Conservation (phyloP, 2,888 invertebrate species). For the Conus canariensis region DNA sequence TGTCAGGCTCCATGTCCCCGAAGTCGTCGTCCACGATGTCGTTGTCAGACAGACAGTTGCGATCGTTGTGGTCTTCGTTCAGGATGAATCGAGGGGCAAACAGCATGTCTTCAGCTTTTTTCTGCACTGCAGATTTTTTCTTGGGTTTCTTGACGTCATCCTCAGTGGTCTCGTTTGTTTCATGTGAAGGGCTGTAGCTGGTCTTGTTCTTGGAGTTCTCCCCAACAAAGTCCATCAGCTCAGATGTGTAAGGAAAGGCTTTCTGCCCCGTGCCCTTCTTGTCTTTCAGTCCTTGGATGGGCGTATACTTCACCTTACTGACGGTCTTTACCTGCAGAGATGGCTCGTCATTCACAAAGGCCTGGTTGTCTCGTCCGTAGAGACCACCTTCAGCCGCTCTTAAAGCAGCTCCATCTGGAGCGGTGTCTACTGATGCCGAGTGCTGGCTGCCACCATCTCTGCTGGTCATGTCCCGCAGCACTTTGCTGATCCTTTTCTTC, state of each 20-base stretch:
- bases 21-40: constrained; percentile 48
- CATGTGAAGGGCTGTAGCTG: constrained; percentile 6
- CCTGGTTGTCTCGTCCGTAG: constrained; percentile 21
- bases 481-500: constrained; percentile 27
- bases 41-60: constrained; percentile 50
- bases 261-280: neutral
- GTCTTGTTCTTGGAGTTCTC: constrained; percentile 18
- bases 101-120: constrained; percentile 44
- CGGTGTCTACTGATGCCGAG: neutral
- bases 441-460: no score
- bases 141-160: constrained; percentile 27
- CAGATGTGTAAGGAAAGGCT: constrained; percentile 44
- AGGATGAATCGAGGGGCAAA: constrained; percentile 46
- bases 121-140: constrained; percentile 31
- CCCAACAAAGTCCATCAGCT: constrained; percentile 37
- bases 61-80: constrained; percentile 39
- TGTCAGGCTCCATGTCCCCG: constrained; percentile 46
- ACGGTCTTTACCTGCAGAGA: constrained; percentile 12
- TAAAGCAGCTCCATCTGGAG: neutral
- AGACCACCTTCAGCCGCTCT: neutral
- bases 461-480: neutral
- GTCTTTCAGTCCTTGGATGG: constrained; percentile 39
- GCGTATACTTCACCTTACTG: constrained; percentile 42
- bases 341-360: constrained; percentile 1
- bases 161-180: neutral